These are phyloP conservation scores for Anguilla anguilla DNA, from an alignment of 2,797 vertebrate species.

Conservation along the genomic window DNA sequence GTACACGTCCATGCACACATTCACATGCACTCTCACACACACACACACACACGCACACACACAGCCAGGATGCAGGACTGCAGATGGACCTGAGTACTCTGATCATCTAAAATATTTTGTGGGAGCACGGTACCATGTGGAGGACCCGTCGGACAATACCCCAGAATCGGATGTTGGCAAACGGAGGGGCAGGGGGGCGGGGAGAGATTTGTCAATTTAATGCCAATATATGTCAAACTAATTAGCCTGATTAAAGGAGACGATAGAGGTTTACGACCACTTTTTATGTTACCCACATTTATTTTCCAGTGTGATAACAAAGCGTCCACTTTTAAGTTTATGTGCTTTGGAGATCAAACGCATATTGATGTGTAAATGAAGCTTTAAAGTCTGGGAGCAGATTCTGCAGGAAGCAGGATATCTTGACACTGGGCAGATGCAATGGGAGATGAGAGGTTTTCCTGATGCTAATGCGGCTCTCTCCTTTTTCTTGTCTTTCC, in stretches of 20 bases:
- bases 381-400: slow-evolving; percentile 44
- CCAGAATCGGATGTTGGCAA: not conserved
- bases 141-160: not conserved
- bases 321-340: slow-evolving; percentile 58
- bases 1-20: too few species aligned
- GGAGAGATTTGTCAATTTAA: slow-evolving; percentile 53
- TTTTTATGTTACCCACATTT: slow-evolving; percentile 12
- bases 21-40: too few species aligned
- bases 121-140: slow-evolving; percentile 32
- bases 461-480: not conserved
- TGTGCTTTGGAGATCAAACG: slow-evolving; percentile 62
- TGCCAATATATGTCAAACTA: slow-evolving; percentile 66
- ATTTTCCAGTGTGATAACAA: slow-evolving; percentile 40
- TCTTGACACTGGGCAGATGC: slow-evolving; percentile 32
- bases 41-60: slow-evolving; percentile 5
- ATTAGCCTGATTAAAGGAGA: slow-evolving; percentile 60
- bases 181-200: slow-evolving; percentile 44
- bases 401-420: slow-evolving; percentile 40
- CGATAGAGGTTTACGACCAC: slow-evolving; percentile 50
- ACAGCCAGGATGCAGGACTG: slow-evolving; percentile 36
- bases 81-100: slow-evolving; percentile 37
- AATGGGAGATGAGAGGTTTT: slow-evolving; percentile 30
- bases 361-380: slow-evolving; percentile 62
- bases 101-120: slow-evolving; percentile 46
- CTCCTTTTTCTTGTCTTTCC: not conserved